phyloP scores from a whole-genome alignment of 2,113 vertebrate species.

The Pelvicachromis taeniatus region DNA sequence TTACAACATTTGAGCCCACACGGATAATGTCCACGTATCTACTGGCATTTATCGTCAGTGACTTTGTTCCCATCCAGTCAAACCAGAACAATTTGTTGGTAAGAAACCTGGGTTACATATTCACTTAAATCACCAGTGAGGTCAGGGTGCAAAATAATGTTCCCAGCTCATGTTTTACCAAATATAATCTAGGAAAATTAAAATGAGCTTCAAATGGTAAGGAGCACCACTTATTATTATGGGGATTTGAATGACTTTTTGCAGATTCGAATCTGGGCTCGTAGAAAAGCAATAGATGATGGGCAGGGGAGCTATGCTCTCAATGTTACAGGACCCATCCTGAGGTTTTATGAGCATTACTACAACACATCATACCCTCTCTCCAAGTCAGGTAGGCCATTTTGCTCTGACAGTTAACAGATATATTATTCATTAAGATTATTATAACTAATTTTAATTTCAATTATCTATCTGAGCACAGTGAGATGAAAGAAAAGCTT shows the following conservation, averaged over 20 bases:
- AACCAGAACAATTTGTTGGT: slow-evolving; percentile 48
- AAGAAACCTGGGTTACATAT: background rate
- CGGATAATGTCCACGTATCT: slow-evolving; percentile 90
- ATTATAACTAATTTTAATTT: background rate
- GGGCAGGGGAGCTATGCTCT: slow-evolving; percentile 78
- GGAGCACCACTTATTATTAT: rapidly evolving
- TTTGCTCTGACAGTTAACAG: background rate
- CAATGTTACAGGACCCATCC: slow-evolving; percentile 74
- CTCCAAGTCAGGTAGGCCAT: slow-evolving; percentile 79
- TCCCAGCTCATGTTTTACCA: background rate
- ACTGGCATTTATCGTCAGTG: slow-evolving; percentile 86
- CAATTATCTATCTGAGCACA: rapidly evolving
- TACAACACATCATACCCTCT: slow-evolving; percentile 82
- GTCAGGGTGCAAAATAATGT: background rate
- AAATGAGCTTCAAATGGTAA: background rate
- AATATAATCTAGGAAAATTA: background rate
- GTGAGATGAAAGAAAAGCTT: background rate
- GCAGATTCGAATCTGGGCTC: slow-evolving; percentile 90
- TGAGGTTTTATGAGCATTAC: slow-evolving; percentile 77
- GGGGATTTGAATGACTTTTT: background rate
- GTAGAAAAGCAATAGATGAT: slow-evolving; percentile 64
- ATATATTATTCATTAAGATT: background rate
- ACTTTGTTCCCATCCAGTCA: slow-evolving; percentile 16
- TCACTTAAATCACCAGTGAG: background rate
- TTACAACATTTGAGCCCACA: slow-evolving; percentile 75